A percentile compares a stretch with the other conserved stretches of the same genome.
Evolutionary conservation across 2,888 invertebrate species (phyloP).

Genomic region (Cenopis cana): DNA sequence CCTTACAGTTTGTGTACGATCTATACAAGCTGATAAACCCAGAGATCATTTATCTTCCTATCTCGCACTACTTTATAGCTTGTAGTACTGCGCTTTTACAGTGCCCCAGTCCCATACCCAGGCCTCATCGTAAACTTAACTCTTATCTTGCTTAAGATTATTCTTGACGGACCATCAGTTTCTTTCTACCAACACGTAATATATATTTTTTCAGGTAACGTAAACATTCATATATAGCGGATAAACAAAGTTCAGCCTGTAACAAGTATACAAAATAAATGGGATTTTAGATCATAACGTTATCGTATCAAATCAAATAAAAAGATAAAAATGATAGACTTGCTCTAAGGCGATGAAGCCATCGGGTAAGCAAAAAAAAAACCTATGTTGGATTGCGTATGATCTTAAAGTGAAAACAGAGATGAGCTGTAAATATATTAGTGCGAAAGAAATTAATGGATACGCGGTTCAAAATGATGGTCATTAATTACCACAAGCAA

Average conservation of each 20-base stretch:
- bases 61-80: too few species aligned
- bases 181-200: neutral
- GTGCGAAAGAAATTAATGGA: slow-evolving; percentile 35
- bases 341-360: too few species aligned
- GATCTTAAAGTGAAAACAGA: slow-evolving; percentile 42
- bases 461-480: slow-evolving; percentile 22
- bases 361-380: too few species aligned
- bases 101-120: neutral
- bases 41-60: too few species aligned
- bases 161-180: neutral
- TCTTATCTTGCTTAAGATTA: neutral
- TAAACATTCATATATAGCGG: neutral
- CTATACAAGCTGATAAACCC: too few species aligned
- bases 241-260: neutral
- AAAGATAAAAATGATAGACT: too few species aligned
- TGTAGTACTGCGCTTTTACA: neutral
- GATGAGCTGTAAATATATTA: slow-evolving; percentile 19
- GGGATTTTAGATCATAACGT: slow-evolving; percentile 17
- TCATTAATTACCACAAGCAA: slow-evolving; percentile 36
- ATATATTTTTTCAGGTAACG: neutral
- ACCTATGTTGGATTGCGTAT: too few species aligned
- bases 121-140: neutral
- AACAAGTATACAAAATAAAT: neutral
- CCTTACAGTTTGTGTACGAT: too few species aligned
- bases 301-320: too few species aligned